These are phyloP conservation scores for Chrysoperla carnea DNA, from an alignment of 1,140 invertebrate species.

Conservation along the genomic window DNA sequence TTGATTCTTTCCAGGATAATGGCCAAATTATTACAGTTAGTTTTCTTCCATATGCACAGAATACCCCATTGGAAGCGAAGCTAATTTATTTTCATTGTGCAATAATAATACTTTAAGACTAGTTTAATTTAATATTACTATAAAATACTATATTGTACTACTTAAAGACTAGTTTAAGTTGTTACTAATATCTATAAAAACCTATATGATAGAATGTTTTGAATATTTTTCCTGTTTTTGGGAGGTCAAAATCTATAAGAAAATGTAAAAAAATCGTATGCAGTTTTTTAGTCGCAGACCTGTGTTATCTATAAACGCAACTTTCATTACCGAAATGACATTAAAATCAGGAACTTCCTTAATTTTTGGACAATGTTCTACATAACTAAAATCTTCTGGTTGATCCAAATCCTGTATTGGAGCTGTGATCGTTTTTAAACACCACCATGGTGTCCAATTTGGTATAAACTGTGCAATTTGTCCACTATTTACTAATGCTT, in stretches of 20 bases:
- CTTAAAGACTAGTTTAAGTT: too few species aligned
- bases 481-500: constrained; percentile 37
- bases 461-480: constrained; percentile 43
- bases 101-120: not conserved
- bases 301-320: not conserved
- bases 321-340: constrained; percentile 28
- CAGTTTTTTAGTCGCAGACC: too few species aligned
- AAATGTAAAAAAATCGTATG: too few species aligned
- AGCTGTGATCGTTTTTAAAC: constrained; percentile 23
- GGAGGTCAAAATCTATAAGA: too few species aligned
- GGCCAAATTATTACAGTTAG: too few species aligned
- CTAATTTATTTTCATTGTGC: too few species aligned
- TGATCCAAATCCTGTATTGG: constrained; percentile 28
- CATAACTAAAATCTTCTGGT: constrained; percentile 10
- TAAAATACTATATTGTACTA: not conserved
- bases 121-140: not conserved
- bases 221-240: too few species aligned
- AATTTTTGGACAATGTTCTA: constrained; percentile 25
- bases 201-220: too few species aligned
- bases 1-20: too few species aligned
- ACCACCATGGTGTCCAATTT: constrained; percentile 57
- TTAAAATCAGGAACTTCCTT: constrained; percentile 29
- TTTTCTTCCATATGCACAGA: too few species aligned
- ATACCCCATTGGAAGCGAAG: too few species aligned
- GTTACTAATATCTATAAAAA: too few species aligned